Conservation (phyloP, 2,888 invertebrate genomes). For the Cephus rjabovi region DNA sequence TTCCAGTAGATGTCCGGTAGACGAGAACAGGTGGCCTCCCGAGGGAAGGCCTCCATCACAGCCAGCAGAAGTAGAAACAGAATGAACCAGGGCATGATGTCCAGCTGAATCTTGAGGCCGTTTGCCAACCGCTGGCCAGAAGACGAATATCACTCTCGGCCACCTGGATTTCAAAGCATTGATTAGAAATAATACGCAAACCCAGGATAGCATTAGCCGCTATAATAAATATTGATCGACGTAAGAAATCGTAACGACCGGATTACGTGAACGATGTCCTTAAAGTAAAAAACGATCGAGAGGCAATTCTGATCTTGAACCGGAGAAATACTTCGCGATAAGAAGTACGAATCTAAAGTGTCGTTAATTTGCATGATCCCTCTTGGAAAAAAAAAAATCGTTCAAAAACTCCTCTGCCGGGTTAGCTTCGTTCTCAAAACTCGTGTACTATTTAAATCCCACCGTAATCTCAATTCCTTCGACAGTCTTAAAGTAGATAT, state of each 20-base stretch:
- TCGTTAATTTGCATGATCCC: neutral
- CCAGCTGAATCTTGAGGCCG: constrained; percentile 65
- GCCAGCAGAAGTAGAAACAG: constrained; percentile 68
- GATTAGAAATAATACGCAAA: neutral
- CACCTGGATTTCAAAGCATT: constrained; percentile 42
- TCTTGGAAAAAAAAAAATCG: neutral
- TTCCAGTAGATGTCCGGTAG: constrained; percentile 71
- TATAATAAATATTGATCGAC: neutral
- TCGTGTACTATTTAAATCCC: neutral
- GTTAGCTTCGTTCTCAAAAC: neutral
- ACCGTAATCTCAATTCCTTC: neutral
- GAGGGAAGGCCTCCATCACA: constrained; percentile 69
- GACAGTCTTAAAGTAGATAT: neutral
- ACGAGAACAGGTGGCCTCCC: constrained; percentile 68
- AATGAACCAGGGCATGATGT: constrained; percentile 69
- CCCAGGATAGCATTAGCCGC: neutral
- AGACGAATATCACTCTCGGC: constrained; percentile 41
- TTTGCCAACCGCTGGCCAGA: constrained; percentile 52
- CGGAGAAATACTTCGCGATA: neutral
- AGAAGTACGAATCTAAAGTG: neutral
- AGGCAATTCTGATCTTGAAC: neutral
- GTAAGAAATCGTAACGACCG: neutral
- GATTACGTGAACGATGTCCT: neutral
- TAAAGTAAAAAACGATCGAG: neutral
- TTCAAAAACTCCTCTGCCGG: neutral